phyloP scores from a whole-genome alignment of 2,888 invertebrate genomes.

The Ophioninae sp. region DNA sequence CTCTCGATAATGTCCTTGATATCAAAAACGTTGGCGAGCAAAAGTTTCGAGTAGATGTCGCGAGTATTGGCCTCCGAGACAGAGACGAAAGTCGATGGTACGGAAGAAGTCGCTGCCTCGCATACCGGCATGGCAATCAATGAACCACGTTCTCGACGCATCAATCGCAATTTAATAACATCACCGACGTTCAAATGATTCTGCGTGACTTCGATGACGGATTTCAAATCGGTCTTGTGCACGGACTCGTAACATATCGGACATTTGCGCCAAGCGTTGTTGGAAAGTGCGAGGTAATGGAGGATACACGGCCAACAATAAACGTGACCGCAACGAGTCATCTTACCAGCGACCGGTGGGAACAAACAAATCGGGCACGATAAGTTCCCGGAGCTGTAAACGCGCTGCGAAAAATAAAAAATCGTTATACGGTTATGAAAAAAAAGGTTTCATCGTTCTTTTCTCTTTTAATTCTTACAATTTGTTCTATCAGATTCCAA shows the following conservation, averaged over 20 bases:
- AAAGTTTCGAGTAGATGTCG: slow-evolving; percentile 88
- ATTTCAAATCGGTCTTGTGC: slow-evolving; percentile 90
- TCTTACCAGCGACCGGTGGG: slow-evolving; percentile 92
- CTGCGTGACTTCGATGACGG: slow-evolving; percentile 84
- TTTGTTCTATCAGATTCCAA: slow-evolving; percentile 96
- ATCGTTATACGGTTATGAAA: background rate
- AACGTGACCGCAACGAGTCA: slow-evolving; percentile 96
- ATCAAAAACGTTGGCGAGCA: slow-evolving; percentile 87
- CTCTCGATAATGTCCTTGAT: slow-evolving; percentile 88
- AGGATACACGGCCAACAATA: slow-evolving; percentile 98
- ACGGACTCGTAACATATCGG: slow-evolving; percentile 96
- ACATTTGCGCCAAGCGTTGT: slow-evolving; percentile 91
- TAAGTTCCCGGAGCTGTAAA: slow-evolving; percentile 86
- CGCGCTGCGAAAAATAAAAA: slow-evolving; percentile 81
- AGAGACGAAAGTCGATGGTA: slow-evolving; percentile 76
- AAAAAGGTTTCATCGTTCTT: background rate
- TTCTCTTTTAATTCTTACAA: slow-evolving; percentile 84
- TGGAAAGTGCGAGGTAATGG: slow-evolving; percentile 93
- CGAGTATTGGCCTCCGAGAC: slow-evolving; percentile 82
- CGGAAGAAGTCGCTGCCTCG: slow-evolving; percentile 71
- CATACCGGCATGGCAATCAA: slow-evolving; percentile 83
- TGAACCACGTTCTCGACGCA: slow-evolving; percentile 89
- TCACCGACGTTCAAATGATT: slow-evolving; percentile 85
- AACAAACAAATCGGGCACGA: slow-evolving; percentile 97
- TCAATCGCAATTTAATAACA: slow-evolving; percentile 89